These are phyloP conservation scores for Ginglymostoma cirratum DNA, from an alignment of 2,113 vertebrate species.

Conservation along the genomic window DNA sequence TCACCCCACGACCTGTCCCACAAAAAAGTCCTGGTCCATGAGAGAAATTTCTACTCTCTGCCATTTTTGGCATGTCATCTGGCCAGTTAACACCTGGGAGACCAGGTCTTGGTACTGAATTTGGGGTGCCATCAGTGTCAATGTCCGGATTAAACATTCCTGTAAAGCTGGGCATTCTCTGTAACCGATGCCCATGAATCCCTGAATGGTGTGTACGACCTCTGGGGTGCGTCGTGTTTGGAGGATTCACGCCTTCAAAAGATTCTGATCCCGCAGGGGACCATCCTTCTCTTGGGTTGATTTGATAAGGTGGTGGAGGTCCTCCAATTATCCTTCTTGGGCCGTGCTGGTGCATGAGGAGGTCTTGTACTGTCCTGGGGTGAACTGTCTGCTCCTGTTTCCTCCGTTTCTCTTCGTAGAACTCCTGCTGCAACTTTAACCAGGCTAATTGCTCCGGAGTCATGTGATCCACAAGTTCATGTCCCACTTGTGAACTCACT, in stretches of 20 bases:
- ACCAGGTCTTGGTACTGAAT: conserved; percentile 69
- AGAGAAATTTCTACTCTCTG: conserved; percentile 81
- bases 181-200: conserved; percentile 68
- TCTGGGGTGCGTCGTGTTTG: conserved; percentile 74
- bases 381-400: conserved; percentile 91
- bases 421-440: conserved; percentile 96
- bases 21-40: conserved; percentile 84
- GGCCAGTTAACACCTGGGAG: conserved; percentile 82
- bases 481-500: conserved; percentile 72
- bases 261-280: conserved; percentile 76
- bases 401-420: conserved; percentile 93
- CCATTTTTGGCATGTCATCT: conserved; percentile 92
- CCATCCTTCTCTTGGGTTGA: conserved; percentile 87
- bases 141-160: conserved; percentile 95
- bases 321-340: conserved; percentile 85
- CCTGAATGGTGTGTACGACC: conserved; percentile 80
- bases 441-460: conserved; percentile 95
- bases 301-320: conserved; percentile 91
- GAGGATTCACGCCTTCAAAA: conserved; percentile 79
- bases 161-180: conserved; percentile 84
- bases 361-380: conserved; percentile 86
- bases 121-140: conserved; percentile 74
- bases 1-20: conserved; percentile 83
- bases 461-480: conserved; percentile 90
- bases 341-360: conserved; percentile 93